phyloP scores from a whole-genome alignment of 1,140 invertebrate genomes.

The Brachystomella parvula region DNA sequence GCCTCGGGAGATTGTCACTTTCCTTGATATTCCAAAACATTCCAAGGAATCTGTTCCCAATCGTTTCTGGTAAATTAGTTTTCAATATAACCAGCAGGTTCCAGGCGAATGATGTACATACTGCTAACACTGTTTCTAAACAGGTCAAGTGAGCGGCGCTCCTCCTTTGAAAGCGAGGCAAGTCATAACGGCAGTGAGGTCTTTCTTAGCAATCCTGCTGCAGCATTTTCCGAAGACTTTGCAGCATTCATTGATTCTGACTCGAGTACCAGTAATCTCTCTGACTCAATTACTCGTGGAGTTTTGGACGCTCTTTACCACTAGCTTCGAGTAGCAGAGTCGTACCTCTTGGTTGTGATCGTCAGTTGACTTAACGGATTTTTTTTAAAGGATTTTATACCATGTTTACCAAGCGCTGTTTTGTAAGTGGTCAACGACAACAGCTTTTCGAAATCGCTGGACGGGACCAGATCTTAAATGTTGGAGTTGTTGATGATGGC shows the following conservation, averaged over 20 bases:
- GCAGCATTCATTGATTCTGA: constrained; percentile 36
- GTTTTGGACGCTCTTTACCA: constrained; percentile 43
- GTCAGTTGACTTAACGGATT: too few species aligned
- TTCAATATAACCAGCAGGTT: too few species aligned
- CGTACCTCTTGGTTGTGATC: too few species aligned
- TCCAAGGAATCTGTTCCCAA: not conserved
- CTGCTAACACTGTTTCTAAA: not conserved
- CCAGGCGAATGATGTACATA: too few species aligned
- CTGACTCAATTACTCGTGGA: constrained; percentile 48
- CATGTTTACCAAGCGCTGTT: too few species aligned
- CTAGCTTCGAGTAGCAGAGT: too few species aligned
- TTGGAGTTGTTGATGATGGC: too few species aligned
- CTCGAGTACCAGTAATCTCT: constrained; percentile 42
- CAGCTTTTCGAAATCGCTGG: too few species aligned
- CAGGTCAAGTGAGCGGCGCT: not conserved
- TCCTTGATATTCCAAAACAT: constrained; percentile 38
- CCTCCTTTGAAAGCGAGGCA: not conserved
- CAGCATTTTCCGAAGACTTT: constrained; percentile 36
- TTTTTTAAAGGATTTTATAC: too few species aligned
- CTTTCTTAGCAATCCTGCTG: constrained; percentile 36
- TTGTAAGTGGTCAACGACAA: too few species aligned
- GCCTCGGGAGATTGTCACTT: constrained; percentile 35
- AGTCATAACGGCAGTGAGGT: not conserved
- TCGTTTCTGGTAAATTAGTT: not conserved
- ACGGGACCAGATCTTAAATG: too few species aligned